Evolutionary conservation across 2,888 invertebrate species (phyloP).

Genomic region (Mythimna albipuncta): DNA sequence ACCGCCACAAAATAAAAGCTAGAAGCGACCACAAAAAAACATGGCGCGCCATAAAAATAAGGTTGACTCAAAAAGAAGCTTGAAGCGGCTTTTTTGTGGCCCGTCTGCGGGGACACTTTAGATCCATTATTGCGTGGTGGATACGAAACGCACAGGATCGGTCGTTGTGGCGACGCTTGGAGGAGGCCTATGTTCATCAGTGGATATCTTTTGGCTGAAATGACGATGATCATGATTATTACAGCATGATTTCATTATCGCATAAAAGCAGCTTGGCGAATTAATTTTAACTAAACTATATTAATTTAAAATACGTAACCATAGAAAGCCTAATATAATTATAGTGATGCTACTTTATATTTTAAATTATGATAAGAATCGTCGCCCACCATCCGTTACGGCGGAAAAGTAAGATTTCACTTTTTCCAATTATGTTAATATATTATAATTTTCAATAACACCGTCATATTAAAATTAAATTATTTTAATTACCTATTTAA

Average conservation of each 20-base stretch:
- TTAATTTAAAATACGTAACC: neutral
- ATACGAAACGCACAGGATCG: too few relatives aligned
- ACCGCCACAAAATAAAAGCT: too few relatives aligned
- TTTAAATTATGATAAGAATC: constrained; percentile 25
- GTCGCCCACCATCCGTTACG: neutral
- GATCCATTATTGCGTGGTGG: too few relatives aligned
- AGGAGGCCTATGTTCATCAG: too few relatives aligned
- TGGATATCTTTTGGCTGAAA: too few relatives aligned
- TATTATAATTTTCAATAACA: neutral
- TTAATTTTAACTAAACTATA: constrained; percentile 6
- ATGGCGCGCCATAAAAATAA: too few relatives aligned
- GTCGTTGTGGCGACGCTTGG: too few relatives aligned
- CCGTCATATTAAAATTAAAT: neutral
- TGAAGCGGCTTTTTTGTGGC: too few relatives aligned
- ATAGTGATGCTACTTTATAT: constrained; percentile 3
- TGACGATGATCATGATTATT: neutral
- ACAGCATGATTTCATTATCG: constrained; percentile 17
- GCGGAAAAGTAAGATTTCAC: constrained; percentile 13
- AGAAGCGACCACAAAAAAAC: too few relatives aligned
- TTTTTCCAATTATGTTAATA: constrained; percentile 11
- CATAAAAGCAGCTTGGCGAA: neutral
- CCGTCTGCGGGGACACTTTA: too few relatives aligned
- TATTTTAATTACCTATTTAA: neutral
- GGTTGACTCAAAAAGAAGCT: too few relatives aligned
- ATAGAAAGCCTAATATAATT: constrained; percentile 19